Conservation (phyloP, 2,888 invertebrate genomes). For the Tetrapedia diversipes region DNA sequence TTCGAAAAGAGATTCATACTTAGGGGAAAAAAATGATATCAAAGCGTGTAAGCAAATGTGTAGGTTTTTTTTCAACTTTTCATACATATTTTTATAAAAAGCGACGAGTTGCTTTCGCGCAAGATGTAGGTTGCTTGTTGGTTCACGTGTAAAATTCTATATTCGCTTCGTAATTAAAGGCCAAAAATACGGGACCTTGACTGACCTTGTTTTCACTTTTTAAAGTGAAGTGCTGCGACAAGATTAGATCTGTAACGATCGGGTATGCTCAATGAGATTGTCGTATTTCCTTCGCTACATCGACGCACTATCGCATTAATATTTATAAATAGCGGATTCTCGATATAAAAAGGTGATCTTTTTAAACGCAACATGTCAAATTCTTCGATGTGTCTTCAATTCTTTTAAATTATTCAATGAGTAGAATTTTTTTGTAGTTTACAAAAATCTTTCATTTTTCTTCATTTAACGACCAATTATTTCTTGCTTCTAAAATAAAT, state of each 20-base stretch:
- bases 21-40: too few species aligned
- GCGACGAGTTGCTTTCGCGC: not conserved
- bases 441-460: too few species aligned
- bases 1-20: not conserved
- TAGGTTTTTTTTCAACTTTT: too few species aligned
- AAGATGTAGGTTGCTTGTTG: too few species aligned
- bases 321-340: not conserved
- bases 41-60: too few species aligned
- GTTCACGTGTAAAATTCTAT: not conserved
- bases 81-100: not conserved
- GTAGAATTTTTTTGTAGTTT: too few species aligned
- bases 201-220: slow-evolving; percentile 18
- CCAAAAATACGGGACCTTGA: slow-evolving; percentile 21
- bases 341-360: not conserved
- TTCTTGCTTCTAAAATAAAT: too few species aligned
- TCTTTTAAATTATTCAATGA: too few species aligned
- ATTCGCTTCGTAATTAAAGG: not conserved
- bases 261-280: slow-evolving; percentile 1
- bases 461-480: too few species aligned
- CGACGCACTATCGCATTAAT: too few species aligned
- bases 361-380: not conserved
- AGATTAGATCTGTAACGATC: slow-evolving; percentile 15
- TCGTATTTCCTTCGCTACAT: not conserved
- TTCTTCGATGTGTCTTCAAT: too few species aligned
- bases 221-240: not conserved